Base-by-base conservation (phyloP, 2,888 invertebrate species). In the Apamea anceps region DNA sequence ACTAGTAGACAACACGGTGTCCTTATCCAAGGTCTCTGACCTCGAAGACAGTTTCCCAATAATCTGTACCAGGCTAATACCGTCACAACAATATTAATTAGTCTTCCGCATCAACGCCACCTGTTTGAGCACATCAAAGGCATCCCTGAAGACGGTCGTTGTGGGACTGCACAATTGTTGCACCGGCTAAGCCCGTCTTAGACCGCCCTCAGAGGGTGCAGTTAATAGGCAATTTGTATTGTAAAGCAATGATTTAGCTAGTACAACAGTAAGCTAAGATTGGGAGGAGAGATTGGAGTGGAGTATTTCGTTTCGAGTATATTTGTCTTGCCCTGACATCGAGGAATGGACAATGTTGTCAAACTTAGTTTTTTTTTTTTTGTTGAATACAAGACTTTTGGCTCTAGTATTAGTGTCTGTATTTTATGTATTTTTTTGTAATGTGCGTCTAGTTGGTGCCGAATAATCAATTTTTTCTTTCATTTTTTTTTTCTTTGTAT, bases 171-270 rank as follows among this genome's bases (percentile, higher is more conserved):
- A 54, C 81, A 79, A 85, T 87, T 87, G 80, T 85, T 82, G 85
- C 80, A 57, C 60, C 63, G 7, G 8, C 25, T 65, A 74, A 75
- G 37, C 60, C 62, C 42, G 51, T 62, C 79, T 84, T 75, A 84
- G 66, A 66, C 6, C 2, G 1, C 54, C 75, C 79, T 74, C 80
- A 63, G 51, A 68, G 79, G 83, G 75, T 21, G 7, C 72, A 82
- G 88, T 87, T 92, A 92, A 93, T 92, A 90, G 91, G 85, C 92
- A 93, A 92, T 93, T 92, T 92, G 91, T 92, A 90, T 89, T 91
- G 91, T 90, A 90, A 89, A 91, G 87, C 90, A 87, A 60, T 81
- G 62, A 84, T 88, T 84, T 82, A 74, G 62, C 25, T 72, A 70
- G 70, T 68, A 32, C 51, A 12, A 18, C 37, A 25, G 54, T 32